Evolutionary conservation across 2,113 vertebrate genomes (phyloP).

Genomic region (Hippopotamus amphibius): DNA sequence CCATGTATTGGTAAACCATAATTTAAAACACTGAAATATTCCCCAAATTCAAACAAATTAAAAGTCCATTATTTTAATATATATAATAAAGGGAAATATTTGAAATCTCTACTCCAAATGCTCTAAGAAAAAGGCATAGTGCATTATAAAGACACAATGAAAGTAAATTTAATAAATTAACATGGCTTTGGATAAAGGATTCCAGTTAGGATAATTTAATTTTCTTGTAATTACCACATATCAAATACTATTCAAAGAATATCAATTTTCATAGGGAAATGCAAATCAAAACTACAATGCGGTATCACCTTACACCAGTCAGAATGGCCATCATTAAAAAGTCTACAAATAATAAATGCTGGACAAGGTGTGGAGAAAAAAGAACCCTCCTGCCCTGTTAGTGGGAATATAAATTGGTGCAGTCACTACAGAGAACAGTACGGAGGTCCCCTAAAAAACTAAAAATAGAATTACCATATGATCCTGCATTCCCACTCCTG

Average conservation of each 20-base stretch:
- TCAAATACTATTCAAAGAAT: constrained; percentile 26
- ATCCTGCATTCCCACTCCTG: not conserved
- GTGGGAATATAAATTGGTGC: not conserved
- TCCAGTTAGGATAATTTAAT: not conserved
- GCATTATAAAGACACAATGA: constrained; percentile 28
- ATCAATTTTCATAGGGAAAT: not conserved
- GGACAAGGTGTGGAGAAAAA: not conserved
- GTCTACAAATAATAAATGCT: not conserved
- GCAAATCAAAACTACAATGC: not conserved
- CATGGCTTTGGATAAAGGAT: not conserved
- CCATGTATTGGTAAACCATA: not conserved
- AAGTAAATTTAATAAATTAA: constrained; percentile 16
- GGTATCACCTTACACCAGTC: not conserved
- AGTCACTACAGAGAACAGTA: not conserved
- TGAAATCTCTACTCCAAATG: constrained; percentile 31
- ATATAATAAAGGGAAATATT: constrained; percentile 18
- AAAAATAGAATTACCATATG: not conserved
- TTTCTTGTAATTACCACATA: constrained; percentile 15
- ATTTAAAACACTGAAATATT: constrained; percentile 49
- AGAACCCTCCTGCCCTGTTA: not conserved
- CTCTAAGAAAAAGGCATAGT: constrained; percentile 22
- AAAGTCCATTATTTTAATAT: constrained; percentile 44
- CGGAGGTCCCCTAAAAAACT: not conserved
- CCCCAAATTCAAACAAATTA: constrained; percentile 48
- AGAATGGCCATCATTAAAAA: not conserved